A percentile compares a stretch with the other conserved stretches of the same genome.
phyloP scores from a whole-genome alignment of 1,140 invertebrate genomes.

The Thereuonema tuberculata region DNA sequence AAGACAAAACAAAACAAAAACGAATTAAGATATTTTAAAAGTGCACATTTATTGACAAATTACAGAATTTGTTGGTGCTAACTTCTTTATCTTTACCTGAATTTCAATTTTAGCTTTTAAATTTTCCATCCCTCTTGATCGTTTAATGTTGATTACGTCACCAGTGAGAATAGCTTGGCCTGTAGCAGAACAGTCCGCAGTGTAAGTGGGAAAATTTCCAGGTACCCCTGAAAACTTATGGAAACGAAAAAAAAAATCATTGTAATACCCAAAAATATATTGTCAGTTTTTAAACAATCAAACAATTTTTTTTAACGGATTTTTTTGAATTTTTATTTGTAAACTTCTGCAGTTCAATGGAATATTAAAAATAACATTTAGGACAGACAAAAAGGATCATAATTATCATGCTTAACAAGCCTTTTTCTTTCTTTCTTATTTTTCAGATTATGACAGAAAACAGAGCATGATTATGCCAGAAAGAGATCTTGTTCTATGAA shows the following conservation, averaged over 20 bases:
- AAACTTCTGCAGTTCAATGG: too few relatives aligned
- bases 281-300: not conserved
- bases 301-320: slow-evolving; percentile 1
- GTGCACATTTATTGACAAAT: too few relatives aligned
- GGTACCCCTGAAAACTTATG: slow-evolving; percentile 24
- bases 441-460: too few relatives aligned
- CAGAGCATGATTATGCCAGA: too few relatives aligned
- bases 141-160: slow-evolving; percentile 23
- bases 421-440: too few relatives aligned
- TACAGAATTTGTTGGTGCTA: too few relatives aligned
- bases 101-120: slow-evolving; percentile 28
- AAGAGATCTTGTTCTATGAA: too few relatives aligned
- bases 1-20: not conserved
- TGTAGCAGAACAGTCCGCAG: slow-evolving; percentile 21
- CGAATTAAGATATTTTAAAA: too few relatives aligned
- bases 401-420: too few relatives aligned
- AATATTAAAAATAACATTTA: too few relatives aligned
- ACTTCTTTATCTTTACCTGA: slow-evolving; percentile 24
- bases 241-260: not conserved
- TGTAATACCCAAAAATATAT: not conserved
- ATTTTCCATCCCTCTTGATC: slow-evolving; percentile 20
- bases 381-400: too few relatives aligned
- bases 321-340: too few relatives aligned
- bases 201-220: slow-evolving; percentile 23
- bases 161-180: slow-evolving; percentile 25